Conservation (phyloP, 2,888 invertebrate genomes). For the Drosophila conformis region DNA sequence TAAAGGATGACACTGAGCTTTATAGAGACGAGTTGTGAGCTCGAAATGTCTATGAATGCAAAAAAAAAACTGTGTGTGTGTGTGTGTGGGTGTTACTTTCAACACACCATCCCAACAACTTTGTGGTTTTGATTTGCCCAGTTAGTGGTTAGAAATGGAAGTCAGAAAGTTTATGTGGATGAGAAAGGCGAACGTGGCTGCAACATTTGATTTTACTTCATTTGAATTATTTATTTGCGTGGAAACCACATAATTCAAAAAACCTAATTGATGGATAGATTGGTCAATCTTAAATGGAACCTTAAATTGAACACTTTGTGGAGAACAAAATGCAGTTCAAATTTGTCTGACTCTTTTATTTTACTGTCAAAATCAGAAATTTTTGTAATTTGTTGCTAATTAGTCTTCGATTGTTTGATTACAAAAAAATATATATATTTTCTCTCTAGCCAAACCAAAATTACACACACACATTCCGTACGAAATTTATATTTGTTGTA, state of each 20-base stretch:
- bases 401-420: conserved; percentile 45
- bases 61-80: background rate
- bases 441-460: conserved; percentile 60
- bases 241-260: background rate
- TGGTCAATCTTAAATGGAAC: background rate
- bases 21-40: conserved; percentile 4
- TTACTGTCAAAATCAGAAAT: conserved; percentile 49
- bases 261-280: background rate
- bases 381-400: conserved; percentile 41
- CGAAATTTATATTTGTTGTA: conserved; percentile 72
- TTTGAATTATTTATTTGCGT: background rate
- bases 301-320: background rate
- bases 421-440: conserved; percentile 43
- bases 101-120: background rate
- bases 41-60: conserved; percentile 1
- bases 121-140: conserved; percentile 1
- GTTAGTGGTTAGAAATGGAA: background rate
- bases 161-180: too few relatives aligned
- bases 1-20: conserved; percentile 33
- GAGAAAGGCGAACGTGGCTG: background rate
- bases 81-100: background rate
- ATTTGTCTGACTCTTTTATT: conserved; percentile 1
- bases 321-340: background rate
- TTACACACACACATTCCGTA: conserved; percentile 59
- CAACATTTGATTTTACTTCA: background rate